These are phyloP conservation scores for Gonocerus acuteangulatus DNA, from an alignment of 2,888 invertebrate genomes.

Conservation along the genomic window DNA sequence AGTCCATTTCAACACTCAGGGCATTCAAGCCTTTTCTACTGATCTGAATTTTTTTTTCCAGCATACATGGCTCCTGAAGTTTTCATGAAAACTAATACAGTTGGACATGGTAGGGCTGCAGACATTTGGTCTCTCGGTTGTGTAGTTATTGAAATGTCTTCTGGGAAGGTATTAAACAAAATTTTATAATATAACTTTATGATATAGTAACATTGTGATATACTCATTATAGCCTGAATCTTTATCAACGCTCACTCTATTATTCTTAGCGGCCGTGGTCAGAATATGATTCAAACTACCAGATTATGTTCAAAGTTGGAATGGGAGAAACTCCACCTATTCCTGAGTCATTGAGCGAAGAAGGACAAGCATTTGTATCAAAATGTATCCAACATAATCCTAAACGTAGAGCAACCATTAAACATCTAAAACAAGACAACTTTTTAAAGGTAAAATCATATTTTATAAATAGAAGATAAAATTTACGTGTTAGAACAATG, in stretches of 20 bases:
- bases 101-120: conserved; percentile 84
- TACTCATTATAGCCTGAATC: too few species aligned
- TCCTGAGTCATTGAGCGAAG: conserved; percentile 67
- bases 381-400: conserved; percentile 78
- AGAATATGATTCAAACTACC: conserved; percentile 85
- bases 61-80: conserved; percentile 97
- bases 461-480: too few species aligned
- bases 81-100: conserved; percentile 67
- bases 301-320: conserved; percentile 71
- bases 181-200: too few species aligned
- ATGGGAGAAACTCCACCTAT: conserved; percentile 74
- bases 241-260: neutral
- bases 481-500: too few species aligned
- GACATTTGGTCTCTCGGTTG: conserved; percentile 96
- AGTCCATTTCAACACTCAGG: too few species aligned
- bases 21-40: too few species aligned
- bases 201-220: too few species aligned
- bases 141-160: conserved; percentile 91
- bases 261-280: conserved; percentile 74
- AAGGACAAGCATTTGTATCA: conserved; percentile 72
- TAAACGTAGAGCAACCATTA: conserved; percentile 60
- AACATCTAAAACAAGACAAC: conserved; percentile 62
- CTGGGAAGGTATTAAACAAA: conserved; percentile 65
- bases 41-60: conserved; percentile 43
- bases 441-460: conserved; percentile 52